Percentiles rank a stretch among this genome's conserved stretches.
Evolutionary conservation across 2,888 invertebrate genomes (phyloP).

Genomic region (Pachliopta kotzebuea): DNA sequence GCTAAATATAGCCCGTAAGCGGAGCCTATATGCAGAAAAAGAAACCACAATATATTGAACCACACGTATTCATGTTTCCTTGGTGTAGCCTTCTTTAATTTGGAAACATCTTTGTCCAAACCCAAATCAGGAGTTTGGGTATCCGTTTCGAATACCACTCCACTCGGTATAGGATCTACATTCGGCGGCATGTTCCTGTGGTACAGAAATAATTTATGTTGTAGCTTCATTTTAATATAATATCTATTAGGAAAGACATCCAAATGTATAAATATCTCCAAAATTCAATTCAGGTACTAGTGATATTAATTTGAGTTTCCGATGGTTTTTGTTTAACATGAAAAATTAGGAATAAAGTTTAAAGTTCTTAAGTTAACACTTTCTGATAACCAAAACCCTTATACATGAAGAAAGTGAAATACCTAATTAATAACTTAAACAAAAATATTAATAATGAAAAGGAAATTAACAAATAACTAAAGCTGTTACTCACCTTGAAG

Average conservation of each 20-base stretch:
- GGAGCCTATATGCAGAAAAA: conserved; percentile 83
- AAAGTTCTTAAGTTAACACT: no score
- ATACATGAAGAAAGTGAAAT: no score
- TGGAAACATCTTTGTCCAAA: conserved; percentile 77
- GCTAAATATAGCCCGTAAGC: conserved; percentile 84
- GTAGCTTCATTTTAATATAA: no score
- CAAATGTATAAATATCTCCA: no score
- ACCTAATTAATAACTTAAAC: no score
- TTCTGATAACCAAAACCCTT: no score
- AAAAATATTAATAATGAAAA: not conserved
- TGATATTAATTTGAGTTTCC: no score
- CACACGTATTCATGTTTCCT: conserved; percentile 83
- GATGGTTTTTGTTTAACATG: not conserved
- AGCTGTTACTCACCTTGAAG: conserved; percentile 11
- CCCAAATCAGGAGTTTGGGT: conserved; percentile 83
- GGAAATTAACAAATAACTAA: not conserved
- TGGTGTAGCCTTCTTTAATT: conserved; percentile 74
- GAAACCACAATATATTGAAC: conserved; percentile 86
- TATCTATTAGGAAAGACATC: no score
- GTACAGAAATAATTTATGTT: not conserved
- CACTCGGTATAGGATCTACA: conserved; percentile 71
- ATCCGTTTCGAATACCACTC: conserved; percentile 84
- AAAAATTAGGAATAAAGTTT: no score
- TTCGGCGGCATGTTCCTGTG: conserved; percentile 77
- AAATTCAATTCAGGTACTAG: no score